Percentiles rank a stretch among this genome's conserved stretches.
phyloP scores from a whole-genome alignment of 37 sponge, comb jelly and placozoan genomes.

The Bolinopsis microptera region DNA sequence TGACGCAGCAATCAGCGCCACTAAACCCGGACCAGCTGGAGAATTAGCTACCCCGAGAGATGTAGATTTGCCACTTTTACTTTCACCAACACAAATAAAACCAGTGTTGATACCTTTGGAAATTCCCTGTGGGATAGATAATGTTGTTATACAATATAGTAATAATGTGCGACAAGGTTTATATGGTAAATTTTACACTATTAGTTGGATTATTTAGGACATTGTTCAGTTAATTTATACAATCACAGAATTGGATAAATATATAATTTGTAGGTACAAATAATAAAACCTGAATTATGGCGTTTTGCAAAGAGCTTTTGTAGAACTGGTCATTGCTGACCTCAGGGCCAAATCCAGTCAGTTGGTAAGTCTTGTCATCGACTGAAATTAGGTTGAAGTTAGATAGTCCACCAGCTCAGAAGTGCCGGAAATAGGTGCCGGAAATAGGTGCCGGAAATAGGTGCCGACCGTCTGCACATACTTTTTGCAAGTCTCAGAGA shows the following conservation, averaged over 20 bases:
- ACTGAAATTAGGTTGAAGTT: constrained; percentile 17
- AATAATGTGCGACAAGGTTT: too few relatives aligned
- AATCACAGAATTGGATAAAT: too few relatives aligned
- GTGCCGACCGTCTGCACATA: too few relatives aligned
- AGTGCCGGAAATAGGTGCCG: too few relatives aligned
- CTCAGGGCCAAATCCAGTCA: constrained; percentile 1
- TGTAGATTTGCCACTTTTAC: constrained; percentile 2
- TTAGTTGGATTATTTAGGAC: too few relatives aligned
- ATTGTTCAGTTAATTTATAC: too few relatives aligned
- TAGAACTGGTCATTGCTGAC: background rate
- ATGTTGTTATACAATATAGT: too few relatives aligned
- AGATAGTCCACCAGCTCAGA: too few relatives aligned
- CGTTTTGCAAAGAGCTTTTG: background rate
- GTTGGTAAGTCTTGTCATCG: background rate
- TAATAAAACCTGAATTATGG: background rate
- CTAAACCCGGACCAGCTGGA: background rate
- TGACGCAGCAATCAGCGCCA: background rate
- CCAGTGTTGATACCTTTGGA: background rate
- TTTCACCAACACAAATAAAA: constrained; percentile 13
- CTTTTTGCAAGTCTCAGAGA: too few relatives aligned
- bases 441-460: too few relatives aligned
- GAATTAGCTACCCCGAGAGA: background rate
- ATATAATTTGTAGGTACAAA: too few relatives aligned
- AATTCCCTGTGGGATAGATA: background rate
- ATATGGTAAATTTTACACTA: too few relatives aligned